Evolutionary conservation across 2,888 invertebrate species (phyloP), one percentile per base, ranked within the genome.

Genomic region (Steinernema hermaphroditum): DNA sequence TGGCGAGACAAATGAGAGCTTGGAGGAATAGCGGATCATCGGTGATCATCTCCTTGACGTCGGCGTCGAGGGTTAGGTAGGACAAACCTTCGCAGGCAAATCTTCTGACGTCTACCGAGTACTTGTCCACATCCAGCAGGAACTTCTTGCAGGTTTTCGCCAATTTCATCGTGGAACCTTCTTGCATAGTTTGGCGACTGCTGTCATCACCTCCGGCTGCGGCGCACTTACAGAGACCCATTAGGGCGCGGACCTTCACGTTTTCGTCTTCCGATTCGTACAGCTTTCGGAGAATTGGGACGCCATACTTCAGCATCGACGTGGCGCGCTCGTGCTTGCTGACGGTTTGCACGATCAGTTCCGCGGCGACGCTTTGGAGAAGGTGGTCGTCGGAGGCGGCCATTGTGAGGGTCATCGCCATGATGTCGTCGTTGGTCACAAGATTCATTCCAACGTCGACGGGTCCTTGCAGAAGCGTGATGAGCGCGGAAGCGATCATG

Each of bases 371-470:
- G 88, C 92, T 92, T 89, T 97, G 90, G 86, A 96, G 94, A 0
- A 96, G 88, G 16, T 90, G 80, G 85, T 96, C 93, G n/a, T 94
- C 94, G 12, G 93, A 92, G 75, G 92, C 92, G 0, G 97, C 97
- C 94, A 98, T 95, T 6, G 93, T 93, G 37, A 98, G 89, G 87
- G 98, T 94, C 93, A 98, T 94, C 88, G 95, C 93, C 82, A 96
- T 90, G 75, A 98, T 93, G 37, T 94, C 94, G 71, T 94, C 90
- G 78, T 88, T 88, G 8, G 88, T 87, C 8, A 90, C 83, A 32
- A 89, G 81, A 76, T 86, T 86, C 74, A 95, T 94, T 19, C 97
- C 98, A 54, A 95, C 92, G 87, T 97, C 96, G 68, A 94, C 88
- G 0, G 97, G 94, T 12, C 97, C 96, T 86, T 89, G 90, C 4